Conservation (phyloP, 2,888 invertebrate genomes). For the Aethes cnicana region DNA sequence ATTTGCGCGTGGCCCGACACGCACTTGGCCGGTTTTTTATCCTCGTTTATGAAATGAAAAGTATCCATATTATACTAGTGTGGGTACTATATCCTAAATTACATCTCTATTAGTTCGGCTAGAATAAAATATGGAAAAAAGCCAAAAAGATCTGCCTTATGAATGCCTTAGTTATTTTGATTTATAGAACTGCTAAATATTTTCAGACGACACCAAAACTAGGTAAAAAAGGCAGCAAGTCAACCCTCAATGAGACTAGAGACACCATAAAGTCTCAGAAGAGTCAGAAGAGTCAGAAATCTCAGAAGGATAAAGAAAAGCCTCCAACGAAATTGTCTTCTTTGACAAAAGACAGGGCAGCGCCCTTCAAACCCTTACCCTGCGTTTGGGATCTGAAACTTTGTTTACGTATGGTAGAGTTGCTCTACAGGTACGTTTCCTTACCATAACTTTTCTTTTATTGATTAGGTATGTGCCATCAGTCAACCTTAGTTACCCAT, state of each 20-base stretch:
- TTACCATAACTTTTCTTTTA: too few species aligned
- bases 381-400: conserved; percentile 64
- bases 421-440: conserved; percentile 70
- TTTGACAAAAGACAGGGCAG: conserved; percentile 60
- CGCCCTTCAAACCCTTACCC: conserved; percentile 64
- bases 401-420: conserved; percentile 56
- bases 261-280: conserved; percentile 60
- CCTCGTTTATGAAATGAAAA: too few species aligned
- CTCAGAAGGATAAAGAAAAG: conserved; percentile 62
- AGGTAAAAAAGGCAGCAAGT: conserved; percentile 58
- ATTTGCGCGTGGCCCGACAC: too few species aligned
- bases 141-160: too few species aligned
- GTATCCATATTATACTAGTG: too few species aligned
- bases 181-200: too few species aligned
- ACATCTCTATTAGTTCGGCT: too few species aligned
- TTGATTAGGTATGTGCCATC: too few species aligned
- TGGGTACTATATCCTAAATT: too few species aligned
- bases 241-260: conserved; percentile 56
- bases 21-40: too few species aligned
- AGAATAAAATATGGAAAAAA: not conserved
- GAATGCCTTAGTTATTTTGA: not conserved
- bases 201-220: conserved; percentile 57
- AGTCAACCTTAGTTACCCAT: too few species aligned
- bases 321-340: conserved; percentile 51
- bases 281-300: conserved; percentile 59